Base-by-base conservation (phyloP, 2,888 invertebrate species). In the Tethea ocularis region DNA sequence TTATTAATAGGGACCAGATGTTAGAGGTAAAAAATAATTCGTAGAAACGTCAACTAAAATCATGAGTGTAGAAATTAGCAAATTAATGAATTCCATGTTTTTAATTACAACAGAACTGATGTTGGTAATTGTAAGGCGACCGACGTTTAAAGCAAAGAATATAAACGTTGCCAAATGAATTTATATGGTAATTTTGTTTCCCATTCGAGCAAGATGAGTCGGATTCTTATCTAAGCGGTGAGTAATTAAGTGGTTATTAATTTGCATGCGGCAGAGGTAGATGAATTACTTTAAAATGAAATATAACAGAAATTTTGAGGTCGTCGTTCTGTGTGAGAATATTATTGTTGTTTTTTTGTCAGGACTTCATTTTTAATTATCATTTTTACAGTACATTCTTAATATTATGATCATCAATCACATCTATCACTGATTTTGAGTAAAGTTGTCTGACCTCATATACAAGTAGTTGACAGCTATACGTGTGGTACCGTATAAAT, bases 171-270 rank as follows among this genome's bases (percentile, higher is more conserved):
- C 68, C 67, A 78, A 80, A 80, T 75, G 66, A 75, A 81, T 82
- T 76, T 77, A 80, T 77, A 84, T 77, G 78, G 70, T 82, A 81
- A 81, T 82, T 75, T 62, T 60, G 71, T 75, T 78, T 77, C 65
- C 65, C 71, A 79, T 82, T 78, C 74, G 72, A 71, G 66, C 67
- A 72, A 75, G 73, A 82, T 75, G 74, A 74, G 66, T 76, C 72
- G 76, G 75, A 80, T 76, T 74, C 67, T 80, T 82, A 82, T 84
- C 75, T 72, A 71, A 64, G 67, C 67, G 66, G 65, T 66, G 66
- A 69, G 80, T 84, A 89, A 88, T 89, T 85, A 88, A 80, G 82
- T 69, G 74, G 66, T 79, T 78, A 83, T 84, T 80, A 83, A 87
- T 91, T 88, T 87, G 81, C 80, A 87, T 88, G 81, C 68, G 72